These are phyloP conservation scores for Eustalomyia histrio DNA, from an alignment of 2,888 invertebrate species.

Conservation along the genomic window DNA sequence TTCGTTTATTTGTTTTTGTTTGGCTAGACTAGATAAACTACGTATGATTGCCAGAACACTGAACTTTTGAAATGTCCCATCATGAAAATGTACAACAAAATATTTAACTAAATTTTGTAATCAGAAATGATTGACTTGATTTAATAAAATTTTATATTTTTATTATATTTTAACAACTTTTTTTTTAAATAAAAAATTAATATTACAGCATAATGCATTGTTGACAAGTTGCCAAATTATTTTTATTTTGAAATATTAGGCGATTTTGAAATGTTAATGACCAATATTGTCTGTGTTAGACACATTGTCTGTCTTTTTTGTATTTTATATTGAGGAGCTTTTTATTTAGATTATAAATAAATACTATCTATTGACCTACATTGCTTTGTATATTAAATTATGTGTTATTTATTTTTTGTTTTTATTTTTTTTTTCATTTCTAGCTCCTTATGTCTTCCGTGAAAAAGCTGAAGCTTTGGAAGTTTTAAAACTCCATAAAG, in stretches of 20 bases:
- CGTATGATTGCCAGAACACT: constrained; percentile 29
- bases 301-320: constrained; percentile 3
- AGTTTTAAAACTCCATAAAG: constrained; percentile 87
- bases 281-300: constrained; percentile 23
- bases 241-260: constrained; percentile 1
- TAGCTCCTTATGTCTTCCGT: constrained; percentile 81
- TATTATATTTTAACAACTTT: not conserved
- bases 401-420: not conserved
- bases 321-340: not conserved
- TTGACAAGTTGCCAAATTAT: constrained; percentile 61
- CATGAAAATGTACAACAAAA: not conserved
- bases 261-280: not conserved
- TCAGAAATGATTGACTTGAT: constrained; percentile 5
- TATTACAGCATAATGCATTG: constrained; percentile 38
- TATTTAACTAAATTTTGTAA: constrained; percentile 21
- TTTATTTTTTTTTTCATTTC: constrained; percentile 33
- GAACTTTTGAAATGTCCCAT: constrained; percentile 31
- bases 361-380: not conserved
- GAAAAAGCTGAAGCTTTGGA: constrained; percentile 88
- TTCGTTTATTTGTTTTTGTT: constrained; percentile 26
- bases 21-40: constrained; percentile 1
- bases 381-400: not conserved
- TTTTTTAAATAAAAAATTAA: not conserved
- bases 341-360: constrained; percentile 2
- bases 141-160: not conserved